Evolutionary conservation across 2,797 vertebrate species (phyloP).

Genomic region (Sitta carolinensis): DNA sequence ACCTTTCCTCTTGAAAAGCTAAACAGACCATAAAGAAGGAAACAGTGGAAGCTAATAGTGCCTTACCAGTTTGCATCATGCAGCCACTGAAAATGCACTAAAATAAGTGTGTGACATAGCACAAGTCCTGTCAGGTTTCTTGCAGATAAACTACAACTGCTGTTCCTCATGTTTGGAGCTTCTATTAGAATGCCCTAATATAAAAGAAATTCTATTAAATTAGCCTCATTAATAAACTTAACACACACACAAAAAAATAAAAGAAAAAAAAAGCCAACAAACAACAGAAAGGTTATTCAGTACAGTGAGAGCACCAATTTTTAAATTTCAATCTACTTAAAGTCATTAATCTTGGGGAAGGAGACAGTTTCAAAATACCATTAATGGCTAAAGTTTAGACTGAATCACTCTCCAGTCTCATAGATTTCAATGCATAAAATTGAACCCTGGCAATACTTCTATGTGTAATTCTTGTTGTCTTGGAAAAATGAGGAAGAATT

Average conservation of each 20-base stretch:
- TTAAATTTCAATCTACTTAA: neutral
- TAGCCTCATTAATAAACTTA: neutral
- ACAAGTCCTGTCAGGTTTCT: neutral
- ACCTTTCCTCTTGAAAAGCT: conserved; percentile 47
- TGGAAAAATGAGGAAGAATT: neutral
- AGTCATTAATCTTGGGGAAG: neutral
- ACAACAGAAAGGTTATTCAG: neutral
- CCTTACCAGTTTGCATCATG: conserved; percentile 7
- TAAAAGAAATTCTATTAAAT: neutral
- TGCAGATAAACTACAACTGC: neutral
- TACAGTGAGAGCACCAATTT: neutral
- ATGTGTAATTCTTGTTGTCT: neutral
- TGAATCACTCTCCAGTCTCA: neutral
- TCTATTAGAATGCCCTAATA: neutral
- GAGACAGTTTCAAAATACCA: neutral
- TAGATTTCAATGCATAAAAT: neutral
- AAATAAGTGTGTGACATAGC: neutral
- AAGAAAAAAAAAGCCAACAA: neutral
- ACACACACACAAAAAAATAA: too few relatives aligned
- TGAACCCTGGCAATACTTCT: neutral
- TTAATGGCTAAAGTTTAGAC: neutral
- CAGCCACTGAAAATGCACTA: conserved; percentile 37
- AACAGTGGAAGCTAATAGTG: neutral
- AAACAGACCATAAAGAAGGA: conserved; percentile 49
- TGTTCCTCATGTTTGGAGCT: neutral